Evolutionary conservation across 1,140 invertebrate genomes (phyloP).

Genomic region (Caerostris darwini): DNA sequence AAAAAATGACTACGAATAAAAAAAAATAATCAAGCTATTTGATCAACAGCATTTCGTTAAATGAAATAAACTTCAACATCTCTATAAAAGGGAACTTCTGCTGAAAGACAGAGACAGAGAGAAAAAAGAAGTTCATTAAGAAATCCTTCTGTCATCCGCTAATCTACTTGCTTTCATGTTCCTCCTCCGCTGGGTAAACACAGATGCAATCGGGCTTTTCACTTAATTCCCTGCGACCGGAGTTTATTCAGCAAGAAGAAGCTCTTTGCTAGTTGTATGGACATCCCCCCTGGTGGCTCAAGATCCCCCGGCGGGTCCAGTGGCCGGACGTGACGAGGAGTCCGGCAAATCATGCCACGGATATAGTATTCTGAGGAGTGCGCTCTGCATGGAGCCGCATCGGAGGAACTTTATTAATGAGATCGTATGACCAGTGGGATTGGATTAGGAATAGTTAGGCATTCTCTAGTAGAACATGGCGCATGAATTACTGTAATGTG

Average conservation of each 20-base stretch:
- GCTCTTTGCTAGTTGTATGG: not conserved
- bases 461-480: not conserved
- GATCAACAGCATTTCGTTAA: too few relatives aligned
- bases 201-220: slow-evolving; percentile 3
- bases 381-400: not conserved
- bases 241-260: slow-evolving; percentile 26
- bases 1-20: too few relatives aligned
- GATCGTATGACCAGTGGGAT: not conserved
- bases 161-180: not conserved
- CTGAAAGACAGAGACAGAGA: too few relatives aligned
- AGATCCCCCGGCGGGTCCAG: not conserved
- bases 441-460: not conserved
- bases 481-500: too few relatives aligned
- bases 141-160: not conserved
- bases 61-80: too few relatives aligned
- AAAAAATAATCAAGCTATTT: too few relatives aligned
- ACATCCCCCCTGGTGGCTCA: not conserved
- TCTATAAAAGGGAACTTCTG: too few relatives aligned
- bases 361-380: not conserved
- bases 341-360: not conserved
- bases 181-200: slow-evolving; percentile 10
- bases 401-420: not conserved
- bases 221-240: not conserved
- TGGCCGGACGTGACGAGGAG: slow-evolving; percentile 9
- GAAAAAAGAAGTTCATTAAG: not conserved